Conservation (phyloP, 1,140 invertebrate genomes). For the Euborellia annulipes region DNA sequence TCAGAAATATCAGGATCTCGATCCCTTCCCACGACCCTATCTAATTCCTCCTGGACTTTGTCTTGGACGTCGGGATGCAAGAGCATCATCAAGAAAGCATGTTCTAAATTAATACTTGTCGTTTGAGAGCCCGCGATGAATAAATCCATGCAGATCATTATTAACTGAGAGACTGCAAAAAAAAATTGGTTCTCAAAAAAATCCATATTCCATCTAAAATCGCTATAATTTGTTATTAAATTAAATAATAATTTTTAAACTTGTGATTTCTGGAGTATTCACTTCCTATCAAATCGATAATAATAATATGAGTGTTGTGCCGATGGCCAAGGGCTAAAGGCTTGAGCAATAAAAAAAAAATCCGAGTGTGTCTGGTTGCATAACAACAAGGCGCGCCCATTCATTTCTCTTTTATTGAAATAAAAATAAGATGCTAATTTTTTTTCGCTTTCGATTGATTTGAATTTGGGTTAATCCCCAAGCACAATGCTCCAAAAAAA, state of each 20-base stretch:
- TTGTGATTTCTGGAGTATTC: background rate
- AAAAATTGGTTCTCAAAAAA: background rate
- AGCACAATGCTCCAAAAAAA: too few relatives aligned
- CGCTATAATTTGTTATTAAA: background rate
- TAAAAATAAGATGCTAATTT: too few relatives aligned
- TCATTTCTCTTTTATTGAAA: too few relatives aligned
- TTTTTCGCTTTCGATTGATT: too few relatives aligned
- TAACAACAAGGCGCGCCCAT: too few relatives aligned
- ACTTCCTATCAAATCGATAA: constrained; percentile 1
- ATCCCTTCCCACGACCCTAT: constrained; percentile 29
- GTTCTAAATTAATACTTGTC: constrained; percentile 52
- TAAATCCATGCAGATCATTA: constrained; percentile 50
- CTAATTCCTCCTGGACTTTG: constrained; percentile 46
- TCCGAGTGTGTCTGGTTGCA: too few relatives aligned
- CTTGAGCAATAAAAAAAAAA: too few relatives aligned
- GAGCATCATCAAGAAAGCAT: constrained; percentile 50
- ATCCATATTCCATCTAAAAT: background rate
- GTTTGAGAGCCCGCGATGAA: constrained; percentile 56
- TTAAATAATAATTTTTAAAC: background rate
- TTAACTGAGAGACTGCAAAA: constrained; percentile 45
- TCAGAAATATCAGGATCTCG: constrained; percentile 26
- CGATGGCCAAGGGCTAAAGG: too few relatives aligned
- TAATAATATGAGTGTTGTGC: background rate
- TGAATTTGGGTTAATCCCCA: too few relatives aligned
- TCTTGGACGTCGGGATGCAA: constrained; percentile 46